Base-by-base conservation (phyloP, 2,797 vertebrate genomes). In the Falco columbarius region DNA sequence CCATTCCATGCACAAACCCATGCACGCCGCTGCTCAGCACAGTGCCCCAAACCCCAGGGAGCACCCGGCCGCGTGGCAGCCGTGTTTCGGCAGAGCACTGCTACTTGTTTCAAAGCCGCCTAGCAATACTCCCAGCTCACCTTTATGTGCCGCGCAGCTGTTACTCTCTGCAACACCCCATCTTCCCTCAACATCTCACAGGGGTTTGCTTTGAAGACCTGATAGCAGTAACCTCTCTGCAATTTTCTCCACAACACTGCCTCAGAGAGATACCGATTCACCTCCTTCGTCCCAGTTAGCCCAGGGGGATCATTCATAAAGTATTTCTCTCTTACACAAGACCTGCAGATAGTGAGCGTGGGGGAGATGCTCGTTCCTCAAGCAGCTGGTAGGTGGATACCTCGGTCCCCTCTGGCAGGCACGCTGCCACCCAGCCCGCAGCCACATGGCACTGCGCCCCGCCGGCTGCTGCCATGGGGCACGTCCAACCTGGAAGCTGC, bases 21-120 rank as follows among this genome's bases (percentile, higher is more conserved):
- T 0, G 16, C 1, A 1, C 2, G 4, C 20, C 32, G 9, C 6
- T 21, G 16, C 52, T 42, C 42, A 14, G 29, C 74, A 62, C 12
- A 2, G 40, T 9, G 22, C 13, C 51, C 36, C 29, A 12, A 27
- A 22, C 23, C 10, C 52, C 62, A 26, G 62, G 47, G 21, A 89
- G 52, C n/a, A 18, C 29, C 18, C 7, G 5, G 16, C 23, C 4
- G 20, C 59, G 10, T 5, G 4, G 68, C 47, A 51, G 61, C 29
- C 40, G 3, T 10, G 2, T 12, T 18, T 29, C 4, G 4, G 21
- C 8, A 4, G 23, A 54, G 34, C 54, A 2, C 24, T 26, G 67
- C 72, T 32, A 7, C 54, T 26, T 5, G 2, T 49, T 71, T 26
- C 54, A 38, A 47, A 11, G 7, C 19, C 24, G n/a, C n/a, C 22